Conservation (phyloP, 1,140 invertebrate species). For the Drosophila mauritiana region DNA sequence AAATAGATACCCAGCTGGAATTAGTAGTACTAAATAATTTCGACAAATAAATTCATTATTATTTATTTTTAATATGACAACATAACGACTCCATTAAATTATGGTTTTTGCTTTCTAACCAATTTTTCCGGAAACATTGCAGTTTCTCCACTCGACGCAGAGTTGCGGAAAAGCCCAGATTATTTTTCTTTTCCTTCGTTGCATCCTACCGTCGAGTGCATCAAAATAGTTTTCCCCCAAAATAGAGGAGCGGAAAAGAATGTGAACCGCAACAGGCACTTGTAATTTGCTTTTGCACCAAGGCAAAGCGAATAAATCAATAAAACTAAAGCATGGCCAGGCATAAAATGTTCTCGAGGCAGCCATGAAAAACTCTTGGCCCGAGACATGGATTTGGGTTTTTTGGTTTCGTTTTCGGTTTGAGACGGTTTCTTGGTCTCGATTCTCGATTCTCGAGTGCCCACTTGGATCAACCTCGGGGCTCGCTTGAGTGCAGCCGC, state of each 20-base stretch:
- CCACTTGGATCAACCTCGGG: constrained; percentile 37
- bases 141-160: constrained; percentile 1
- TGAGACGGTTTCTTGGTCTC: constrained; percentile 16
- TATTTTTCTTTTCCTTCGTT: background rate
- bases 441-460: constrained; percentile 58
- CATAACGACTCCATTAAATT: constrained; percentile 6
- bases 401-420: constrained; percentile 34
- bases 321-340: constrained; percentile 68
- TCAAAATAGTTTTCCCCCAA: constrained; percentile 39
- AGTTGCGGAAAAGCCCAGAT: background rate
- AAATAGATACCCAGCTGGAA: no score
- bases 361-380: constrained; percentile 8
- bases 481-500: constrained; percentile 22
- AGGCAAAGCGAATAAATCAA: constrained; percentile 56
- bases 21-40: no score
- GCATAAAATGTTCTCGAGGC: constrained; percentile 54
- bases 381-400: background rate
- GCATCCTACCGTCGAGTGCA: background rate
- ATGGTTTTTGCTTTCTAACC: background rate
- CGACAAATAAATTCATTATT: no score
- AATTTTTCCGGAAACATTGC: background rate
- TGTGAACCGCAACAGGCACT: constrained; percentile 45
- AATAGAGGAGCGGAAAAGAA: constrained; percentile 22
- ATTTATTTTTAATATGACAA: no score
- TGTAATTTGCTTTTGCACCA: constrained; percentile 27